Conservation (phyloP, 2,113 vertebrate genomes). For the Petaurus breviceps region DNA sequence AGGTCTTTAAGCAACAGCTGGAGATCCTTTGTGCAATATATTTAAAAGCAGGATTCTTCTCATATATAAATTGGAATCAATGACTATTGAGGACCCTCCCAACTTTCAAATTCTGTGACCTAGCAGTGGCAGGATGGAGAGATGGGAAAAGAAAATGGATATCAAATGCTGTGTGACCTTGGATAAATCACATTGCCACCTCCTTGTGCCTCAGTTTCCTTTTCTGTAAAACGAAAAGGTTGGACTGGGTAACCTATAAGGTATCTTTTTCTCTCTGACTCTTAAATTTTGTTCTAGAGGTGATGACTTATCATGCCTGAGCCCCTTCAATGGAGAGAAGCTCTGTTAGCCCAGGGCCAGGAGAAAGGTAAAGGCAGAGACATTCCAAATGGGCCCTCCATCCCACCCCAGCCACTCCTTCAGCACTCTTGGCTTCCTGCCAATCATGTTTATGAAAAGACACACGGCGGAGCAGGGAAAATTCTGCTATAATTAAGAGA, state of each 20-base stretch:
- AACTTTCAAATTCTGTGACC: not conserved
- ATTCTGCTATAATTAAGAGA: constrained; percentile 42
- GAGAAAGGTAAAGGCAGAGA: not conserved
- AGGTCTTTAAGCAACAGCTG: not conserved
- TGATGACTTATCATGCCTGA: not conserved
- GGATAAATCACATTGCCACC: not conserved
- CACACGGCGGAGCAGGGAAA: constrained; percentile 6
- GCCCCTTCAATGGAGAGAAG: not conserved
- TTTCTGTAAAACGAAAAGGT: not conserved
- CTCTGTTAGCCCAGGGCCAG: not conserved
- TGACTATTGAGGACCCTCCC: not conserved
- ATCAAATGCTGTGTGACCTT: not conserved
- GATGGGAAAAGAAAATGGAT: not conserved
- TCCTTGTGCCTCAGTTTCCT: not conserved
- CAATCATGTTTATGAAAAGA: constrained; percentile 33
- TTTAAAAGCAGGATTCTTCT: not conserved
- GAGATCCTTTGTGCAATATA: not conserved
- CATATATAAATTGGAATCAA: not conserved
- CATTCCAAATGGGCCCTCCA: not conserved
- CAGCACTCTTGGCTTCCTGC: not conserved
- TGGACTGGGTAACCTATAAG: not conserved
- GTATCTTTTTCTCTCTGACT: too few relatives aligned
- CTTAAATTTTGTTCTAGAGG: not conserved
- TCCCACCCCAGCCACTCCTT: not conserved
- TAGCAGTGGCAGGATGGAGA: not conserved